These are phyloP conservation scores for Standfussiana lucernea DNA, from an alignment of 2,888 invertebrate species.

Conservation along the genomic window DNA sequence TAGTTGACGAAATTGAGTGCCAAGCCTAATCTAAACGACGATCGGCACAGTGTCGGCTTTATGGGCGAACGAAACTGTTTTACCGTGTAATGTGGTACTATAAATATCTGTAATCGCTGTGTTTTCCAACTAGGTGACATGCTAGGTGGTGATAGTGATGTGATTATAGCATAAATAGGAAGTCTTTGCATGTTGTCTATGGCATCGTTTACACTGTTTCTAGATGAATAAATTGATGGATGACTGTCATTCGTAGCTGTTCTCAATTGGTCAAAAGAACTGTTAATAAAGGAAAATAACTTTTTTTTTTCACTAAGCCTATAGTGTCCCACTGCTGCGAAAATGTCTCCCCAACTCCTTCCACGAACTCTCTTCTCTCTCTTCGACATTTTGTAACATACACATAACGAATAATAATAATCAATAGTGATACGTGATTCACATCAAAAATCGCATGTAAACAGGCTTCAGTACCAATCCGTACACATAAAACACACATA, in stretches of 20 bases:
- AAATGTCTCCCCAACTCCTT: not conserved
- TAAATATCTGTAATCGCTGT: constrained; percentile 70
- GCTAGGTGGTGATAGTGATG: constrained; percentile 47
- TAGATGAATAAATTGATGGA: not conserved
- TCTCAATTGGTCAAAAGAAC: not conserved
- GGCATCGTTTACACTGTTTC: not conserved
- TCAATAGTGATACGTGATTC: not conserved
- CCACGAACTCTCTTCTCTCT: not conserved
- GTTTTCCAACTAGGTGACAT: constrained; percentile 69
- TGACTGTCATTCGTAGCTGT: not conserved
- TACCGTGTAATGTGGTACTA: constrained; percentile 72
- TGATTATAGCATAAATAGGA: not conserved
- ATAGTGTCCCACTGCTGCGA: not conserved
- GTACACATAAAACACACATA: not conserved
- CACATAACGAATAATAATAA: not conserved
- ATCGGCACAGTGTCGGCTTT: constrained; percentile 74
- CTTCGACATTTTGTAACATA: not conserved
- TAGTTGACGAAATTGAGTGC: constrained; percentile 77
- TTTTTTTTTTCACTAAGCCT: too few species aligned
- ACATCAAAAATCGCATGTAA: not conserved
- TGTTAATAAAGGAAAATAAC: not conserved
- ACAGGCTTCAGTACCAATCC: not conserved
- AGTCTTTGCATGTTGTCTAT: not conserved
- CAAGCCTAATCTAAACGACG: constrained; percentile 76
- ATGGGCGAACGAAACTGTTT: constrained; percentile 66